A percentile compares a stretch with the other conserved stretches of the same genome.
Conservation (phyloP, 1,140 invertebrate genomes). For the Leptestheria dahalacensis region DNA sequence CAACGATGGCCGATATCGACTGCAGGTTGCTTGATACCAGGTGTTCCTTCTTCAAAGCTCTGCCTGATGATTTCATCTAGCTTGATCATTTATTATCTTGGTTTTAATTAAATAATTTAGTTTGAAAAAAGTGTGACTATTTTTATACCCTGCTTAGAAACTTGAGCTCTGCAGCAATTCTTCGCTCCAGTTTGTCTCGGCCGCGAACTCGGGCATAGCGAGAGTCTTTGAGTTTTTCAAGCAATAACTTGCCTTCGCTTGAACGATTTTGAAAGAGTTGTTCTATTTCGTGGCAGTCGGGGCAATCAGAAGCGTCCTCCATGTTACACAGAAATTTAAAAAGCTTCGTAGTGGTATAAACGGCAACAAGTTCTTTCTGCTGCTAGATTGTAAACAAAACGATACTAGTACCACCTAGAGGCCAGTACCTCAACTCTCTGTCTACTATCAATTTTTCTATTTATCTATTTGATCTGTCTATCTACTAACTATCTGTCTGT, state of each 20-base stretch:
- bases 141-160: neutral
- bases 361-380: too few relatives aligned
- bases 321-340: too few relatives aligned
- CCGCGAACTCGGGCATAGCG: neutral
- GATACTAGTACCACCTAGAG: too few relatives aligned
- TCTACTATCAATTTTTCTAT: too few relatives aligned
- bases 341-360: too few relatives aligned
- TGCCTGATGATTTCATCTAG: too few relatives aligned
- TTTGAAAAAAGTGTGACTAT: neutral
- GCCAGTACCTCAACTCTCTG: too few relatives aligned
- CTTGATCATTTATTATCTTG: too few relatives aligned
- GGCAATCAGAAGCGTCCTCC: neutral
- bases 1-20: conserved; percentile 6
- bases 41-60: conserved; percentile 8
- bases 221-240: neutral
- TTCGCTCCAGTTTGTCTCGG: conserved; percentile 2
- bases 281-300: neutral
- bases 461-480: too few relatives aligned
- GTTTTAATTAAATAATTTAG: neutral
- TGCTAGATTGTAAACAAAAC: too few relatives aligned
- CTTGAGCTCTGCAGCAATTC: neutral
- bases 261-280: neutral
- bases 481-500: too few relatives aligned
- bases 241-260: neutral
- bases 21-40: conserved; percentile 8